Conservation (phyloP, 2,113 vertebrate species). For the Lamprotornis superbus region DNA sequence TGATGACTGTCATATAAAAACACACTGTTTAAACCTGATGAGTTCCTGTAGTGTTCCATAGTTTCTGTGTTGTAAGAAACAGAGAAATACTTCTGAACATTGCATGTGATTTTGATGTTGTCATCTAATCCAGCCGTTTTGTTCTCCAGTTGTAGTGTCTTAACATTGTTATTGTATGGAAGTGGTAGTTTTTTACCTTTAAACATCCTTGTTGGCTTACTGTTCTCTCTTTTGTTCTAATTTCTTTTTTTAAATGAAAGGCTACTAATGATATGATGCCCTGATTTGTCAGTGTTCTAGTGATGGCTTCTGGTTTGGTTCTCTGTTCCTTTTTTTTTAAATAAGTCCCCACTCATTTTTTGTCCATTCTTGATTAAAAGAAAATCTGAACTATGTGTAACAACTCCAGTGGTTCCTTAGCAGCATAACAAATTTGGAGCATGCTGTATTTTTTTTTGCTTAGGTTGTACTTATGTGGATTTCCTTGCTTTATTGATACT, state of each 20-base stretch:
- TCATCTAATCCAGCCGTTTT: background rate
- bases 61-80: background rate
- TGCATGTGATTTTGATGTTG: background rate
- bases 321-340: background rate
- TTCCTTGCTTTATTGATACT: background rate
- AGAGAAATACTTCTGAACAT: background rate
- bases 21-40: background rate
- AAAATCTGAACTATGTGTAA: background rate
- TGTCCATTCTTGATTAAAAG: background rate
- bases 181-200: background rate
- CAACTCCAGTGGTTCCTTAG: background rate
- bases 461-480: background rate
- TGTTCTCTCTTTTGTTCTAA: constrained; percentile 6
- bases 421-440: background rate
- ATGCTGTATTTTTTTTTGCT: background rate
- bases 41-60: background rate
- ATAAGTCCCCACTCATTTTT: background rate
- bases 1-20: background rate
- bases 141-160: background rate
- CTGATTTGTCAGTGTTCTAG: background rate
- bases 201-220: background rate
- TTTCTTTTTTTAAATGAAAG: background rate
- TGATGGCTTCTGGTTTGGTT: background rate
- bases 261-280: background rate
- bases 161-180: background rate